phyloP scores from a whole-genome alignment of 2,888 invertebrate species.

The Metellina segmentata region DNA sequence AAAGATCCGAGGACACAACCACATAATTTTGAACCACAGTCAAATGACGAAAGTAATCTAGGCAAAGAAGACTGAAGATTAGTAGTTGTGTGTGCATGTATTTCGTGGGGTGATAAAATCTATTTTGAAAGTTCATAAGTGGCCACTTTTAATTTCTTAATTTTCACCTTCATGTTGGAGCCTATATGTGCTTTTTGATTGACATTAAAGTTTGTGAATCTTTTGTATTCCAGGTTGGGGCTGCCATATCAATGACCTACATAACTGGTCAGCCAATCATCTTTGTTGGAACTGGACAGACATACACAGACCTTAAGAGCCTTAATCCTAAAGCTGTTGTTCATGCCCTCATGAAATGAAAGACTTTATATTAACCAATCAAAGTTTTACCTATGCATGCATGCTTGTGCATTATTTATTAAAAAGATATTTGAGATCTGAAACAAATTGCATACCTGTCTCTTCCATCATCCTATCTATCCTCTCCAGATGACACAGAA shows the following conservation, averaged over 20 bases:
- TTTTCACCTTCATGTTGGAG: too few species aligned
- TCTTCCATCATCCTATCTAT: neutral
- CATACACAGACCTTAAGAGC: constrained; percentile 97
- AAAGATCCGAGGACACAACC: too few species aligned
- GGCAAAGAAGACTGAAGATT: too few species aligned
- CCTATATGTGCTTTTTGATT: constrained; percentile 2
- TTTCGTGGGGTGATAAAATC: too few species aligned
- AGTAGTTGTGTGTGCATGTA: too few species aligned
- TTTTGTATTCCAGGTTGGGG: constrained; percentile 87
- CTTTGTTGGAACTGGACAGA: constrained; percentile 99
- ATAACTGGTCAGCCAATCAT: constrained; percentile 99
- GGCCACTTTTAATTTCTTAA: too few species aligned
- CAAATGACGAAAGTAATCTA: too few species aligned
- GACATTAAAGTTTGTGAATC: neutral
- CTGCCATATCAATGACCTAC: constrained; percentile 99
- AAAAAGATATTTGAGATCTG: neutral
- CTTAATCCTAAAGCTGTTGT: constrained; percentile 98
- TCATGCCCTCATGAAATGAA: constrained; percentile 89
- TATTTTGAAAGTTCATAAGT: too few species aligned
- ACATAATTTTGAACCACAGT: too few species aligned
- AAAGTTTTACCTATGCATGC: constrained; percentile 60
- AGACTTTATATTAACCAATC: constrained; percentile 39
- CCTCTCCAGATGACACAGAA: neutral
- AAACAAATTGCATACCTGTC: neutral
- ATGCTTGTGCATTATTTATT: constrained; percentile 6